Evolutionary conservation across 2,797 vertebrate genomes (phyloP), one percentile per base, ranked within the genome.

Genomic region (Melanotaenia parkinsoni): DNA sequence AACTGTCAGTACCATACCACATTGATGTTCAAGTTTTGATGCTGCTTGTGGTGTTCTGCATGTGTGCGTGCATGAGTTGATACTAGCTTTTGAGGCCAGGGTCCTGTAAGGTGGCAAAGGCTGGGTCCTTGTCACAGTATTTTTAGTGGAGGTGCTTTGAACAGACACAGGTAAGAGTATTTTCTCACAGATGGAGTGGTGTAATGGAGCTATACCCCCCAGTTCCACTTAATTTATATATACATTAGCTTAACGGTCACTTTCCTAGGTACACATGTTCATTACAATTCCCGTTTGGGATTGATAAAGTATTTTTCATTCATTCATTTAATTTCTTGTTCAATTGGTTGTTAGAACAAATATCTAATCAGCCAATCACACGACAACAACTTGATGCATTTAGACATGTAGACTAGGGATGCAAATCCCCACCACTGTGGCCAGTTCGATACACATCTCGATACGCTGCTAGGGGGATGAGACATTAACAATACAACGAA

Each of bases 21-120:
- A 85, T 81, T 87, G 89, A 91, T 81, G 82, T 86, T 74, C 63
- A 78, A 80, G 85, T 90, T 89, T 85, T 70, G 80, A 84, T 66
- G 63, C 84, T 64, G 72, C 20, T 62, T 76, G 63, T 79, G 88
- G 86, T 91, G 83, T 86, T 80, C 79, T 63, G 53, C 71, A 32
- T 58, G 76, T 77, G 70, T 72, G 26, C 76, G 68, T 54, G 74
- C 51, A 53, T 28, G 62, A 43, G 8, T 16, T 45, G 50, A 63
- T 35, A 66, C 67, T 64, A 77, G 72, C 65, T 76, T 67, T 59
- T 62, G 54, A 70, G 57, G 73, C 45, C 58, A 0, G 3, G 77
- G 74, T 79, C 71, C 76, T 77, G 67, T 58, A 78, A 83, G 80
- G 64, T 74, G 20, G 26, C 58, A 20, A 40, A 6, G 69, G 65